Base-by-base conservation (phyloP, 2,888 invertebrate genomes). In the Cephus nigrinus region DNA sequence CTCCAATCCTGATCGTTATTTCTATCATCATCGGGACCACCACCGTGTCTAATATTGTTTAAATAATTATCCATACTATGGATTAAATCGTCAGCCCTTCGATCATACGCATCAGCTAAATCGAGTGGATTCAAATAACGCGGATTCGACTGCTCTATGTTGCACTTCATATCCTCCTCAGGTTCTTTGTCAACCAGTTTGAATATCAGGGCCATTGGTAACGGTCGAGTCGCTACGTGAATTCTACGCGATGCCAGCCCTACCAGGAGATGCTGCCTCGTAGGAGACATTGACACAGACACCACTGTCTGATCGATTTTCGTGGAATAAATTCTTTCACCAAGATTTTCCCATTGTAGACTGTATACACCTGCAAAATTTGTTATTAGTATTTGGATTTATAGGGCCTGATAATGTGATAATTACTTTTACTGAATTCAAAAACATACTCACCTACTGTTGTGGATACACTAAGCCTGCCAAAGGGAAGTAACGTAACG, bases 241-340 rank as follows among this genome's bases (percentile, higher is more conserved):
- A 93, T 92, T 72, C 95, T 92, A 0, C 95, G 93, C 68, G 95
- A 94, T 79, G 96, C 96, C 69, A 97, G 93, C 23, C 97, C 97
- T 35, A 97, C 96, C 73, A 97, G 93, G 36, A 97, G 93, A 91
- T 96, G 96, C 35, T 96, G 94, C 82, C 95, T 95, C 23, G 96
- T 94, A 1, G 97, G 97, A n/a, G 97, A 97, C 82, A 97, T 92
- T 80, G 96, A 96, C 69, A 97, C 95, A 1, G 97, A 97, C 75
- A 97, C 96, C 1, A 96, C 97, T 90, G 95, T 95, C 86, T 96
- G 96, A 86, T 96, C 95, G 82, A 96, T 93, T 88, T 94, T 94
- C 11, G 95, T 95, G n/a, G 95, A 95, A 92, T 95, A 96, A 77
- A 97, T 93, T 89, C 95, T 95, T 88, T 96, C 95, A 0, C 97